Evolutionary conservation across 92 coral and sea anemone species (phyloP).

Genomic region (Zoanthus sociatus): DNA sequence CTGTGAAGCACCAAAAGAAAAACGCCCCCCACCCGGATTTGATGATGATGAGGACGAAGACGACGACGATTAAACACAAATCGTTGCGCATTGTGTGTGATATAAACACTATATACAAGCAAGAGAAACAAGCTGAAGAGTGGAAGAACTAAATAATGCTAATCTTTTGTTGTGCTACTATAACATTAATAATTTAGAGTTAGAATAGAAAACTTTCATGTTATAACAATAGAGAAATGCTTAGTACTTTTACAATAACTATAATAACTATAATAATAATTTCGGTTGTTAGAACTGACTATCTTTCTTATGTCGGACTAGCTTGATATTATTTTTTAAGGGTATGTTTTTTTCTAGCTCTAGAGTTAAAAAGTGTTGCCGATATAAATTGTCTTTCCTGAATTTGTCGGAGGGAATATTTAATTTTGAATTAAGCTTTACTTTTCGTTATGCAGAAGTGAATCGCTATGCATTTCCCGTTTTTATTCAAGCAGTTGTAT

Average conservation of each 20-base stretch:
- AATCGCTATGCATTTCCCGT: neutral
- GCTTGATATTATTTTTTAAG: too few relatives aligned
- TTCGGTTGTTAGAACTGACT: too few relatives aligned
- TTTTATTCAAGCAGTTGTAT: neutral
- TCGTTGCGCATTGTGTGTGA: neutral
- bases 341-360: too few relatives aligned
- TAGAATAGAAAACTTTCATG: neutral
- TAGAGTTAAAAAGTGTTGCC: too few relatives aligned
- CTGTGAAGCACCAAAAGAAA: slow-evolving; percentile 57
- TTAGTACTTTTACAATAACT: neutral
- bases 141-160: neutral
- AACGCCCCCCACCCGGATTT: slow-evolving; percentile 26
- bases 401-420: too few relatives aligned
- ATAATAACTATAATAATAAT: too few relatives aligned
- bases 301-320: too few relatives aligned
- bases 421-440: too few relatives aligned
- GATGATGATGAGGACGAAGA: slow-evolving; percentile 24
- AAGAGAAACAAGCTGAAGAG: neutral
- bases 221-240: neutral
- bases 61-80: neutral
- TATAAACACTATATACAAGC: neutral
- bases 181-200: neutral
- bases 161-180: neutral
- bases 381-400: too few relatives aligned
- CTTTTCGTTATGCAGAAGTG: too few relatives aligned